Evolutionary conservation across 2,888 invertebrate species (phyloP), one percentile per base, ranked within the genome.

Genomic region (Cyclophora punctaria): DNA sequence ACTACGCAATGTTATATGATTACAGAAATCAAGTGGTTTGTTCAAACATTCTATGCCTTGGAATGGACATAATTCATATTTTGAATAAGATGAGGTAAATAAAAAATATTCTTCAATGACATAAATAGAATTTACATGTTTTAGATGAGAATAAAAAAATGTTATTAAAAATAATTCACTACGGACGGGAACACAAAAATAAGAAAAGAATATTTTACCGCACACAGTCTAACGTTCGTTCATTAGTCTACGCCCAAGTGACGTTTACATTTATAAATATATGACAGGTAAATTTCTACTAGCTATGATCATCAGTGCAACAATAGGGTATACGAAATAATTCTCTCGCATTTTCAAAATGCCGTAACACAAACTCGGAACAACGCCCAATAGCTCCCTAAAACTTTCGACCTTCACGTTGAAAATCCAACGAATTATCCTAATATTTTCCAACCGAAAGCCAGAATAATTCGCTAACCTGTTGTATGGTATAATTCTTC

Each of bases 111-210:
- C 49, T 45, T 55, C 44, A 43, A 66, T 57, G 58, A 57, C 52
- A 54, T 62, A 67, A 20, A 37, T 60, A 66, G 50, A 69, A 63
- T 74, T 78, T 74, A 80, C 70, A 78, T 49, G 49, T 68, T 56
- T 57, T 62, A 55, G 61, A 64, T 71, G 65, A 59, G 55, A 69
- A 62, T 71, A 69, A 62, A 69, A 66, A 69, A 71, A 63, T 63
- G 82, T 62, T 71, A 69, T 62, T 69, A 66, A 69, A 71, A 63
- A 63, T 83, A 83, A 82, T 73, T 79, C 64, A 58, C 83, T 85
- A 86, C 73, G 87, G 87, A 87, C 87, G 87, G 87, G 86, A 87
- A 86, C 83, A 83, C 77, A 86, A 85, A 20, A 80, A 69, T 59
- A 53, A 20, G 55, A 62, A 56, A 52, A 52, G 46, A 57, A 37